Base-by-base conservation (phyloP, 2,797 vertebrate genomes). In the Chiloscyllium punctatum region DNA sequence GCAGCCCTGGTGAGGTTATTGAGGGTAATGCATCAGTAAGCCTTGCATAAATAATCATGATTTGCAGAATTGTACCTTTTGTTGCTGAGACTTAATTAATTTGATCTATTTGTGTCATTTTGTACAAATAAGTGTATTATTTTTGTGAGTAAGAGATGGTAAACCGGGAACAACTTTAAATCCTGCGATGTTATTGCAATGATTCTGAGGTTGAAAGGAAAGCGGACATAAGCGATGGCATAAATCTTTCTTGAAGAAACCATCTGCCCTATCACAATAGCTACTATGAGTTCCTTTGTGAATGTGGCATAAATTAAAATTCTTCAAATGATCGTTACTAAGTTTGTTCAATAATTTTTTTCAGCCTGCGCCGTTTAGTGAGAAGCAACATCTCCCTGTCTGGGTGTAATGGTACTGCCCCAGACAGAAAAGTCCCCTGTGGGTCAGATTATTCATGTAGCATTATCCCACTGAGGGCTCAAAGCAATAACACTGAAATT, bases 371-470 rank as follows among this genome's bases (percentile, higher is more conserved):
- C 23, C 16, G 66, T 95, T 77, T 74, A 72, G 48, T 18, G 94
- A 95, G 16, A 27, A 77, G 57, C 13, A 0, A 53, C 96, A 96
- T 96, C 97, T 97, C 98, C 98, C 97, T 97, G 97, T 98, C 98
- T 98, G 96, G 96, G 95, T 4, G 8, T 96, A 97, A 97, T 98
- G 97, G 97, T 98, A 97, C 96, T 97, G 97, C 96, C 98, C 97
- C 97, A 98, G 97, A 98, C 97, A 96, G 96, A 97, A 97, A 97
- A 97, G 96, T 97, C 97, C 96, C 96, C 96, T n/a, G 25, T 21
- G 96, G 97, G 97, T 96, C 97, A 98, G 96, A 96, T 96, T 96
- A 96, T 96, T 97, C 96, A 72, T 62, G 96, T 25, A 96, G 96
- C 96, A 96, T 95, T 68, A 68, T 94, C 72, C 96, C 95, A 96